Conservation (phyloP, 2,888 invertebrate genomes). For the Amblyjoppa fuscipennis region DNA sequence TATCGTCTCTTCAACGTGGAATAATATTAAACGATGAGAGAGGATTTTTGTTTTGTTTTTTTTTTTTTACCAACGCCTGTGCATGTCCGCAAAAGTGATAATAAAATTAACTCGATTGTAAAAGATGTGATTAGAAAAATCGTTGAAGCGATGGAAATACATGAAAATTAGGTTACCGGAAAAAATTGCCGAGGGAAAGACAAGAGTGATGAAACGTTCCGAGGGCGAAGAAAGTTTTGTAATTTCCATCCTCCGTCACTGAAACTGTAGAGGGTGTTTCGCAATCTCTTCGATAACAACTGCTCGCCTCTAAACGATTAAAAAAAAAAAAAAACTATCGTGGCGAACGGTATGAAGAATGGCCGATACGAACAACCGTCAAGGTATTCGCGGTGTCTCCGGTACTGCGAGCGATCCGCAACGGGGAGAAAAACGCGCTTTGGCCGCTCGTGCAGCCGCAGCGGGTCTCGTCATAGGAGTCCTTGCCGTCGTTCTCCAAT, state of each 20-base stretch:
- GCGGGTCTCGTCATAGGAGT: slow-evolving; percentile 81
- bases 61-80: slow-evolving; percentile 7
- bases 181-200: too few species aligned
- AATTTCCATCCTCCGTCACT: too few species aligned
- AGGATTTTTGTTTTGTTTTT: slow-evolving; percentile 5
- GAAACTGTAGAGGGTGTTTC: not conserved
- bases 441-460: slow-evolving; percentile 84
- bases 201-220: too few species aligned
- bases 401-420: slow-evolving; percentile 80
- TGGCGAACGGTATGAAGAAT: slow-evolving; percentile 83
- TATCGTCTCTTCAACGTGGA: slow-evolving; percentile 39
- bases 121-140: too few species aligned
- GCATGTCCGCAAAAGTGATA: not conserved
- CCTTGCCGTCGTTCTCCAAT: slow-evolving; percentile 90
- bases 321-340: slow-evolving; percentile 50
- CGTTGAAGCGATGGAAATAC: too few species aligned
- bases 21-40: slow-evolving; percentile 26
- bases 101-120: slow-evolving; percentile 9
- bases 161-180: too few species aligned
- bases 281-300: not conserved
- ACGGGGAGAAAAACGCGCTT: slow-evolving; percentile 80
- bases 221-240: too few species aligned
- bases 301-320: slow-evolving; percentile 4
- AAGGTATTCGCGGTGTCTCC: slow-evolving; percentile 81
- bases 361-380: slow-evolving; percentile 83